These are phyloP conservation scores for Orbicella faveolata DNA, from an alignment of 64 coral and sea anemone genomes.

Conservation along the genomic window DNA sequence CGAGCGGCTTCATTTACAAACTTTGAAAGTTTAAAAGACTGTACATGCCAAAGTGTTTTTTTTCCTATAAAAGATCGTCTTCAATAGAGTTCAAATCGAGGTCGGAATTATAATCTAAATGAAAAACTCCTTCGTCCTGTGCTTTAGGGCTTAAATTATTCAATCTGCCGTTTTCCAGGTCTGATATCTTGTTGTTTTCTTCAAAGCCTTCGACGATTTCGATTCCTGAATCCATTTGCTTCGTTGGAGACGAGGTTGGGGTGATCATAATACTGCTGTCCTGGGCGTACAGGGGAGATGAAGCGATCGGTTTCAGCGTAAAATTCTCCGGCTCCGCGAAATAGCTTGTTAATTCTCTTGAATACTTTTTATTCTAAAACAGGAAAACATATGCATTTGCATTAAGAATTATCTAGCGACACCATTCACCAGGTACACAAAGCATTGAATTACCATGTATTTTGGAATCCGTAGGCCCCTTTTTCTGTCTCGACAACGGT, in stretches of 20 bases:
- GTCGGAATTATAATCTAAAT: conserved; percentile 74
- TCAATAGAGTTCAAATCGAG: conserved; percentile 90
- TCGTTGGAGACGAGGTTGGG: conserved; percentile 81
- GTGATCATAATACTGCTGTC: conserved; percentile 82
- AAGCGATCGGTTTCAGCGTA: conserved; percentile 84
- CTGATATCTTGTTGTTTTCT: conserved; percentile 1
- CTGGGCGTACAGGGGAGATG: conserved; percentile 65
- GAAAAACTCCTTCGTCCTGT: conserved; percentile 64
- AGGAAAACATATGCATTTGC: conserved; percentile 40
- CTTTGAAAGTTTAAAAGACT: conserved; percentile 69
- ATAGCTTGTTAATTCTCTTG: conserved; percentile 56
- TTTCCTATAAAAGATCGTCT: conserved; percentile 63
- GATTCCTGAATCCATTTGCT: conserved; percentile 67
- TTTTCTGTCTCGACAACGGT: conserved; percentile 79
- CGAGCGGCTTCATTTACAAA: conserved; percentile 25
- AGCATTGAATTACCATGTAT: conserved; percentile 71
- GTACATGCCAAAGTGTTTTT: conserved; percentile 57
- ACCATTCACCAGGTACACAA: conserved; percentile 5
- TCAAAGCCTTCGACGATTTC: conserved; percentile 1
- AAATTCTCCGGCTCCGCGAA: conserved; percentile 90
- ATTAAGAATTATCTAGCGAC: conserved; percentile 26
- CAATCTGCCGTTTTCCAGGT: conserved; percentile 19
- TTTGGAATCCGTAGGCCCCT: conserved; percentile 81
- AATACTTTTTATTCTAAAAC: conserved; percentile 83
- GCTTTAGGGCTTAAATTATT: conserved; percentile 45